phyloP scores from a whole-genome alignment of 2,888 invertebrate genomes.

The Girardia tigrina region DNA sequence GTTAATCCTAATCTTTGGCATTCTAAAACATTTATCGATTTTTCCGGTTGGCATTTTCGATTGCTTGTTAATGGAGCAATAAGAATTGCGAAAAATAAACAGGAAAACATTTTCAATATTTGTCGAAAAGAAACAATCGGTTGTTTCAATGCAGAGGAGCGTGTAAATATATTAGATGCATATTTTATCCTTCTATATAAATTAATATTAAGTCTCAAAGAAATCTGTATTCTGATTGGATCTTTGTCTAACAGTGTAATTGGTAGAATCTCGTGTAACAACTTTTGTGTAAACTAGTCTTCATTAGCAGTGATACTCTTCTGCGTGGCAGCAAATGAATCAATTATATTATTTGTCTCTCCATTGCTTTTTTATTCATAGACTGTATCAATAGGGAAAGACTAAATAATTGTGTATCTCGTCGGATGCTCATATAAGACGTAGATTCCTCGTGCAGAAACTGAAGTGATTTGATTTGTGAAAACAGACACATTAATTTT shows the following conservation, averaged over 20 bases:
- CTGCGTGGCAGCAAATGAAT: conserved; percentile 23
- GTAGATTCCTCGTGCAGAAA: conserved; percentile 15
- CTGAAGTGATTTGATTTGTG: conserved; percentile 23
- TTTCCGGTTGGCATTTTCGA: conserved; percentile 20
- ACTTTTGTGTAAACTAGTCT: conserved; percentile 23
- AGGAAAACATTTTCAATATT: conserved; percentile 15
- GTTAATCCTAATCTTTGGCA: background rate
- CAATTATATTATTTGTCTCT: conserved; percentile 23
- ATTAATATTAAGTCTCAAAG: conserved; percentile 23
- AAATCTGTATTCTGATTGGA: background rate
- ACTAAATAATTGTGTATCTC: conserved; percentile 13
- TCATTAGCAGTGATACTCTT: conserved; percentile 23
- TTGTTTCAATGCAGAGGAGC: background rate
- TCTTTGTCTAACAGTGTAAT: background rate
- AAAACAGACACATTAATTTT: conserved; percentile 23
- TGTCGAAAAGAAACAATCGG: background rate
- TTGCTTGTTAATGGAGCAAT: background rate
- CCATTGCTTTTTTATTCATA: conserved; percentile 18
- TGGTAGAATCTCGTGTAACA: conserved; percentile 19
- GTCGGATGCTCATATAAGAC: conserved; percentile 10
- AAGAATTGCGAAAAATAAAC: background rate
- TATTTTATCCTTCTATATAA: conserved; percentile 14
- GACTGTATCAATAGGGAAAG: conserved; percentile 17
- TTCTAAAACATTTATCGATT: conserved; percentile 14
- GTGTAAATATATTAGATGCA: conserved; percentile 6